These are phyloP conservation scores for Lateolabrax maculatus DNA, from an alignment of 2,797 vertebrate genomes.

Conservation along the genomic window DNA sequence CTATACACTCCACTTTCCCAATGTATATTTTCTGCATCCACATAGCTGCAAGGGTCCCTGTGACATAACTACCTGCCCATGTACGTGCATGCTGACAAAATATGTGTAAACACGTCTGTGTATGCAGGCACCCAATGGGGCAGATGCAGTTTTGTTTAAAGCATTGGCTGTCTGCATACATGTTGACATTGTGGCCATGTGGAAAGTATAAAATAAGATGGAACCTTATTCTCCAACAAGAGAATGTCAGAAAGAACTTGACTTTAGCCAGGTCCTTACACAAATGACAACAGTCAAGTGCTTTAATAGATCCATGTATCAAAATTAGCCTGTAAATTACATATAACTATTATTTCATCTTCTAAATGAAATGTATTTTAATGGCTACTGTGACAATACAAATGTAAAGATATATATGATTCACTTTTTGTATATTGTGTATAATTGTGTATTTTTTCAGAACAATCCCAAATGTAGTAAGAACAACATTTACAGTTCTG, in stretches of 20 bases:
- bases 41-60: background rate
- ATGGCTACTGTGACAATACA: too few species aligned
- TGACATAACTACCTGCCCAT: background rate
- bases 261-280: conserved; percentile 8
- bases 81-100: too few species aligned
- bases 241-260: background rate
- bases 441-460: too few species aligned
- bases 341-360: conserved; percentile 19
- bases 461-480: background rate
- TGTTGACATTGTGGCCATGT: background rate
- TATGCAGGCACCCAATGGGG: too few species aligned
- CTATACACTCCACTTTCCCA: background rate
- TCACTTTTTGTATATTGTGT: background rate
- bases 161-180: background rate
- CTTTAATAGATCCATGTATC: conserved; percentile 15
- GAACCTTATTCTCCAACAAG: background rate
- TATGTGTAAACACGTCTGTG: background rate
- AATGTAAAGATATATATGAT: too few species aligned
- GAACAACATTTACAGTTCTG: background rate
- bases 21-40: background rate
- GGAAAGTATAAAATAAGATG: background rate
- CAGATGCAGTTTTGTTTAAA: background rate
- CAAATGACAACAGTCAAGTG: background rate
- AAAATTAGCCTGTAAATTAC: conserved; percentile 30
- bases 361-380: conserved; percentile 18